Conservation (phyloP, 1,140 invertebrate genomes). For the Pogonomyrmex barbatus region DNA sequence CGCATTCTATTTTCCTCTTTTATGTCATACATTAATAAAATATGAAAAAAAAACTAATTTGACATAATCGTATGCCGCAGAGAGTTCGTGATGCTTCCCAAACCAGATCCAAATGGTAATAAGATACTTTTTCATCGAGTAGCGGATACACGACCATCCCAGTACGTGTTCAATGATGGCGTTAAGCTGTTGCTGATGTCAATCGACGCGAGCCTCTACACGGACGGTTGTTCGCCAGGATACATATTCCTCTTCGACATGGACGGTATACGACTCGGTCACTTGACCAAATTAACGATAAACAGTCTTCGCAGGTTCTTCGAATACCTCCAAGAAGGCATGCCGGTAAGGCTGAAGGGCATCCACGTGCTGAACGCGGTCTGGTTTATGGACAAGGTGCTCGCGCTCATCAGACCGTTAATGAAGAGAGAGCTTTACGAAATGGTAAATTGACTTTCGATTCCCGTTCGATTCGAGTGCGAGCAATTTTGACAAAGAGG, state of each 20-base stretch:
- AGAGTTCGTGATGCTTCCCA: conserved; percentile 86
- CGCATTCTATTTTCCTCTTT: background rate
- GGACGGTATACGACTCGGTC: conserved; percentile 87
- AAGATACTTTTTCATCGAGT: conserved; percentile 89
- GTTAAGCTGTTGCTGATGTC: conserved; percentile 91
- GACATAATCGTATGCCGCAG: conserved; percentile 78
- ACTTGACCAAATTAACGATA: conserved; percentile 87
- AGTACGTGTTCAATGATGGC: conserved; percentile 89
- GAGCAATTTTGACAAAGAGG: background rate
- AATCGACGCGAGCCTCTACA: conserved; percentile 88
- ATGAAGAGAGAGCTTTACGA: conserved; percentile 89
- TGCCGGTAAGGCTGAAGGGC: conserved; percentile 88
- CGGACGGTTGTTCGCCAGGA: conserved; percentile 86
- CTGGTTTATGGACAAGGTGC: conserved; percentile 88
- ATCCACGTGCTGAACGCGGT: conserved; percentile 89
- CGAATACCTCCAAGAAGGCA: conserved; percentile 88
- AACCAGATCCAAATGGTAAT: conserved; percentile 87
- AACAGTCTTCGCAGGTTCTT: conserved; percentile 89
- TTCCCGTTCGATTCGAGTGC: background rate
- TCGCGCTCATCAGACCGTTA: conserved; percentile 88
- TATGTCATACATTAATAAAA: background rate
- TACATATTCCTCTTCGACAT: conserved; percentile 89
- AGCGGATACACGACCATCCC: conserved; percentile 87
- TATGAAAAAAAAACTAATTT: background rate
- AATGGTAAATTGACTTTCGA: conserved; percentile 83